Base-by-base conservation (phyloP, 2,113 vertebrate species). In the Pycnonotus jocosus region DNA sequence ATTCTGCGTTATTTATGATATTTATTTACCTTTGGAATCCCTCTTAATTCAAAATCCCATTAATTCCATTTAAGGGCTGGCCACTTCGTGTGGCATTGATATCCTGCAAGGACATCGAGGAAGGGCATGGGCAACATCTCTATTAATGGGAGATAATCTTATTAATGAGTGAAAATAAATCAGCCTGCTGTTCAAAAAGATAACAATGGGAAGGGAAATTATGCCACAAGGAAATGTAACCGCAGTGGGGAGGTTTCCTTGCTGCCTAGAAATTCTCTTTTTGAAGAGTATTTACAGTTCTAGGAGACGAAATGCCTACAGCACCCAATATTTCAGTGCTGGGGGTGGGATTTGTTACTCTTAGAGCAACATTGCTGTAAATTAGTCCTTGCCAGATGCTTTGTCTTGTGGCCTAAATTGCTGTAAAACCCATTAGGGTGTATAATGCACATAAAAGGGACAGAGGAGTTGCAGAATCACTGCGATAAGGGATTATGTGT, bases 391-490 rank as follows among this genome's bases (percentile, higher is more conserved):
- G 82, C 86, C 96, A 97, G 96, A 93, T 92, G 96, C 97, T 97
- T 97, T 96, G 90, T 98, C 95, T 97, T 90, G 92, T 96, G 93
- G 69, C 88, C 91, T 86, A 95, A 97, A 97, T 97, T 92, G 94
- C 95, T 96, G 87, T 89, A 92, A 97, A 97, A 78, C 90, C 97
- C 93, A 96, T 98, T 96, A 98, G 95, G 97, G 97, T 95, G 91
- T 96, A 92, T 96, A 93, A 96, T 80, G 73, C 94, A 93, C 96
- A 95, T 96, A 96, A 97, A 97, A 96, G 66, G 92, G 79, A 68
- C 76, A 6, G 87, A 87, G 92, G 74, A 94, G 86, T 81, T 72
- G 89, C 91, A 90, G 80, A 95, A 87, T 82, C 70, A 10, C 57
- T 42, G 58, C 51, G 92, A 37, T 86, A 70, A 88, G 92, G 89